phyloP scores from a whole-genome alignment of 1,140 invertebrate genomes.

The Metopolophium dirhodum region DNA sequence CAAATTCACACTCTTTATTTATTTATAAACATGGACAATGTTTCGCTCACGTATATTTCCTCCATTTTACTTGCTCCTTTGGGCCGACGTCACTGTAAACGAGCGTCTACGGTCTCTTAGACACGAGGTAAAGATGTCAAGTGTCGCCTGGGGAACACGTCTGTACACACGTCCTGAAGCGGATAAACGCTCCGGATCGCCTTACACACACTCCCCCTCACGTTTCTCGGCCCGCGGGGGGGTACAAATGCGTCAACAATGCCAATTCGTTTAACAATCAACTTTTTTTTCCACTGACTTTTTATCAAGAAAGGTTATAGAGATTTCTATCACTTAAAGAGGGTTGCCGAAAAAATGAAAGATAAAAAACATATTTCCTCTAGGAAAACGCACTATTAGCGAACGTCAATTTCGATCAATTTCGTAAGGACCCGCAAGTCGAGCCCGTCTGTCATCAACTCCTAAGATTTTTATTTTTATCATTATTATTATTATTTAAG shows the following conservation, averaged over 20 bases:
- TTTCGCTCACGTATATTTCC: background rate
- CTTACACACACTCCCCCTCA: constrained; percentile 5
- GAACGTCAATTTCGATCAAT: constrained; percentile 31
- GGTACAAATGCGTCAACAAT: constrained; percentile 49
- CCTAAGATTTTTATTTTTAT: constrained; percentile 35
- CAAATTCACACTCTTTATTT: background rate
- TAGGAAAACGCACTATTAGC: background rate
- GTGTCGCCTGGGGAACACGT: constrained; percentile 55
- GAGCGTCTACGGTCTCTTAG: constrained; percentile 1
- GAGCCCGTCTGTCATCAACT: background rate
- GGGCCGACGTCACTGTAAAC: background rate
- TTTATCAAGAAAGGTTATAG: background rate
- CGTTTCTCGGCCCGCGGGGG: background rate
- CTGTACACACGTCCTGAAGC: constrained; percentile 55
- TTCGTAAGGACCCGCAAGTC: background rate
- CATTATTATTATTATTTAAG: background rate
- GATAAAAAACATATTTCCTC: constrained; percentile 44
- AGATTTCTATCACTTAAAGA: constrained; percentile 52
- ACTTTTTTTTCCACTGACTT: constrained; percentile 33
- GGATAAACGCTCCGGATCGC: constrained; percentile 47
- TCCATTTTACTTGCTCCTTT: background rate
- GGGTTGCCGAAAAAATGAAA: constrained; percentile 17
- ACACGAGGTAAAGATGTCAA: constrained; percentile 46
- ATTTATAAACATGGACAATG: background rate
- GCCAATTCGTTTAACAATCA: constrained; percentile 54